A percentile compares a stretch with the other conserved stretches of the same genome.
Conservation (phyloP, 64 coral and sea anemone genomes). For the Catalaphyllia jardinei region DNA sequence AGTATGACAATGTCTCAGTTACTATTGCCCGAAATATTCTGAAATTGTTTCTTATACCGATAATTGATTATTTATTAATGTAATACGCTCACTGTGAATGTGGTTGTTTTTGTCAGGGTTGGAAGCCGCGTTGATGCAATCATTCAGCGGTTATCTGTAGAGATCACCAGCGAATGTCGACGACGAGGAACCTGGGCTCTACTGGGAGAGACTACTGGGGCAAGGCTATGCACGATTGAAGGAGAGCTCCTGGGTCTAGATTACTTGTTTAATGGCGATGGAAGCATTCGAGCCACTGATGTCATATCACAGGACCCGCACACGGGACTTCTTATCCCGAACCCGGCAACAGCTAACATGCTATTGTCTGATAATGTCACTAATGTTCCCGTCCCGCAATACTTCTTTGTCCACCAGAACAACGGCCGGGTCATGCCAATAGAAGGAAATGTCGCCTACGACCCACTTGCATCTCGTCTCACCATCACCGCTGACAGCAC, state of each 20-base stretch:
- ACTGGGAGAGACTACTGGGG: conserved; percentile 87
- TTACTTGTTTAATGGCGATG: conserved; percentile 76
- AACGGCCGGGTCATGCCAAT: conserved; percentile 89
- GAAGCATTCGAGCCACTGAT: conserved; percentile 69
- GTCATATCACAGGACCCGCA: conserved; percentile 66
- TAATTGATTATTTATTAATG: too few relatives aligned
- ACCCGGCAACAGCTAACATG: conserved; percentile 82
- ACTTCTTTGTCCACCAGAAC: conserved; percentile 90
- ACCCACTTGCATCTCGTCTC: conserved; percentile 86
- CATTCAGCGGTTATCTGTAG: conserved; percentile 80
- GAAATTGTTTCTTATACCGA: too few relatives aligned
- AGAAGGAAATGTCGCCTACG: conserved; percentile 94
- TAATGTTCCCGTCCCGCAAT: conserved; percentile 78
- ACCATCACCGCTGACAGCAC: conserved; percentile 84
- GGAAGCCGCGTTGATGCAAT: conserved; percentile 84
- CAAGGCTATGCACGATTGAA: conserved; percentile 81
- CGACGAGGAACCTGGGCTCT: conserved; percentile 88
- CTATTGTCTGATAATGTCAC: conserved; percentile 92
- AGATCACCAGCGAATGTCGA: conserved; percentile 93
- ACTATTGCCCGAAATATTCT: too few relatives aligned
- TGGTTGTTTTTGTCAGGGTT: conserved; percentile 39
- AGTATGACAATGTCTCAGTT: too few relatives aligned
- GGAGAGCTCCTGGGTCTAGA: conserved; percentile 77
- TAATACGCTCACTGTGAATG: too few relatives aligned
- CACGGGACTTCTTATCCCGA: conserved; percentile 87